Evolutionary conservation across 2,797 vertebrate genomes (phyloP), one percentile per base, ranked within the genome.

Genomic region (Chelon labrosus): DNA sequence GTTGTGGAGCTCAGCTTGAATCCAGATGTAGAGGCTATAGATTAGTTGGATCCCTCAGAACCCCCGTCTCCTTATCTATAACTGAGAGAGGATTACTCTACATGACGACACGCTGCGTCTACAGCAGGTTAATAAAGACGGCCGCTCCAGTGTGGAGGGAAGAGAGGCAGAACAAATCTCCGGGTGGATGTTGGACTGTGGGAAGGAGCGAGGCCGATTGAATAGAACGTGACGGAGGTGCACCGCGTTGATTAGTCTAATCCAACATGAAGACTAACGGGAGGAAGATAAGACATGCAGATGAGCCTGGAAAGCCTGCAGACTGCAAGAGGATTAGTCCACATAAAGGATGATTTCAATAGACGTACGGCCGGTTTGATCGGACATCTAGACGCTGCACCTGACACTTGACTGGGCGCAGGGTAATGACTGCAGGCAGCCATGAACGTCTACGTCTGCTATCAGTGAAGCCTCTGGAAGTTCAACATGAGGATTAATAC

Each of bases 191-290:
- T 17, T 73, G 69, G 60, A 70, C 56, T 60, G 39, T 62, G 64
- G 52, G 16, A 51, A 46, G 60, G 25, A 65, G 25, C n/a, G 58
- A 65, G 50, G 49, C 1, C 42, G 49, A 13, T 41, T 12, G 55
- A 57, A 65, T 47, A 16, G 39, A 54, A 66, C 3, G 1, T 54
- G 60, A 69, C 31, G 13, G 56, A 74, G 55, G 68, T 52, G 56
- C 62, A 50, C 1, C 19, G 0, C 59, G 65, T 69, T 82, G 75
- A 77, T 80, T 64, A 67, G 56, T 10, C 54, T 65, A 50, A 64
- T 82, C 51, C 59, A 54, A 38, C 50, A 53, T 52, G 65, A 65
- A 78, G 59, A 50, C 57, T 63, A n/a, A 80, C 39, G 56, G 19
- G 3, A n/a, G 44, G 51, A 61, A 2, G 16, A 55, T 61, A 39